Evolutionary conservation across 1,140 invertebrate species (phyloP), one percentile per base, ranked within the genome.

Genomic region (Drosophila asahinai): DNA sequence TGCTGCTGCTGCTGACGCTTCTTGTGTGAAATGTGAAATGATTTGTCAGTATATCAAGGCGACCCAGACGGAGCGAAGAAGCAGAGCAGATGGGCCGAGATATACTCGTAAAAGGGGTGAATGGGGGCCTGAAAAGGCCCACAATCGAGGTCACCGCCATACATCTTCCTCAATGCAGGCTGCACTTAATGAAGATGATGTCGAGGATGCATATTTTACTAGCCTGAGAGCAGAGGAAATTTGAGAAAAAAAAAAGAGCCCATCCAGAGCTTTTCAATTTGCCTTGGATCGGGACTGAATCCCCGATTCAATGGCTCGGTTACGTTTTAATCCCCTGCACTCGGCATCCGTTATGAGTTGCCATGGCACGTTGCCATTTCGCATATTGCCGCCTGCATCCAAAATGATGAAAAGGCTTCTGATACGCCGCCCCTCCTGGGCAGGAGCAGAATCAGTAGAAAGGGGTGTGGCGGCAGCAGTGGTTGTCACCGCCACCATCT

Each of bases 31-130:
- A 82, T 77, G 79, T 68, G 62, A 87, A 89, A 83, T 87, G 81
- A 87, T 87, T 89, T 87, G 80, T 89, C 81, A 89, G 72, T 73
- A 64, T 78, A 87, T 87, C 73, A 87, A 87, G 81, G 84, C 84
- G 76, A 77, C 42, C 51, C 60, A 62, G 79, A 58, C 73, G 36
- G 47, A 63, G 9, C 14, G 22, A 43, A 47, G 12, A 58, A 38
- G 19, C 54, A 66, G 67, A 30, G 36, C 22, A 27, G 54, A 51
- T 40, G 51, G 59, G 25, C 36, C 19, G 48, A 45, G 33, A 54
- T 17, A 27, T 30, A 25, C 22, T 25, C 22, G 22, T 25, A 51
- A 65, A 42, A 45, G 40, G 54, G 66, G 36, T 30, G 40, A 22
- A 66, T 12, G 19, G 30, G 15, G 42, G 51, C 4, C 15, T 9